phyloP scores from a whole-genome alignment of 2,797 vertebrate genomes.

The Crenuchus spilurus region DNA sequence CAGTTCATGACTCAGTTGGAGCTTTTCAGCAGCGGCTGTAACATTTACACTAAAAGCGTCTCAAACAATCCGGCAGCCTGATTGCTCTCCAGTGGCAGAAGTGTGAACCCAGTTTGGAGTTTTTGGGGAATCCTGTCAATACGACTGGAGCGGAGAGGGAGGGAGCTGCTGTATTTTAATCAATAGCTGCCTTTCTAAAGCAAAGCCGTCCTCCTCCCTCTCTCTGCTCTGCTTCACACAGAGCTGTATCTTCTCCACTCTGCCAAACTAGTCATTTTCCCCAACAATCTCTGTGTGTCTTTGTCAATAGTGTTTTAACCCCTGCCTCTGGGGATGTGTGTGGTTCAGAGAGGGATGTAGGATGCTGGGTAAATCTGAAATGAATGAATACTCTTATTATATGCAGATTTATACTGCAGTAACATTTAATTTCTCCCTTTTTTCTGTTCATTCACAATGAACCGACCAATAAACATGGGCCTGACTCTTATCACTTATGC shows the following conservation, averaged over 20 bases:
- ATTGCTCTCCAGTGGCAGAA: not conserved
- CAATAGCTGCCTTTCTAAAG: slow-evolving; percentile 49
- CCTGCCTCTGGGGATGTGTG: slow-evolving; percentile 1
- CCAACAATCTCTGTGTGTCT: slow-evolving; percentile 7
- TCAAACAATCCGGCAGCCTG: not conserved
- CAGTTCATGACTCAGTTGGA: slow-evolving; percentile 14
- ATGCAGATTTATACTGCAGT: no score
- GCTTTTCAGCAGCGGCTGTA: slow-evolving; percentile 6
- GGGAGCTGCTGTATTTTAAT: slow-evolving; percentile 43
- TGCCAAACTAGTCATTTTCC: slow-evolving; percentile 11
- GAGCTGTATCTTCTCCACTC: slow-evolving; percentile 26
- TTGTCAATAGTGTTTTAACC: not conserved
- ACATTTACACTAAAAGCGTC: slow-evolving; percentile 4
- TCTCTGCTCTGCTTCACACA: slow-evolving; percentile 26
- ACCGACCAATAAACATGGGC: no score
- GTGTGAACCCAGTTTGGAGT: not conserved
- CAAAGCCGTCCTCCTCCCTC: slow-evolving; percentile 10
- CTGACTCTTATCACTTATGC: no score
- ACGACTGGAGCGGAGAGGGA: slow-evolving; percentile 17
- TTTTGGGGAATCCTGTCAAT: slow-evolving; percentile 33
- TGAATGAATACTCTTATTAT: no score
- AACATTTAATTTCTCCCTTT: no score
- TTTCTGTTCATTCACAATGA: no score
- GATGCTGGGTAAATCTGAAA: no score
- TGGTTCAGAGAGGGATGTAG: not conserved